Evolutionary conservation across 2,797 vertebrate genomes (phyloP).

Genomic region (Ctenochaetus hawaiiensis): DNA sequence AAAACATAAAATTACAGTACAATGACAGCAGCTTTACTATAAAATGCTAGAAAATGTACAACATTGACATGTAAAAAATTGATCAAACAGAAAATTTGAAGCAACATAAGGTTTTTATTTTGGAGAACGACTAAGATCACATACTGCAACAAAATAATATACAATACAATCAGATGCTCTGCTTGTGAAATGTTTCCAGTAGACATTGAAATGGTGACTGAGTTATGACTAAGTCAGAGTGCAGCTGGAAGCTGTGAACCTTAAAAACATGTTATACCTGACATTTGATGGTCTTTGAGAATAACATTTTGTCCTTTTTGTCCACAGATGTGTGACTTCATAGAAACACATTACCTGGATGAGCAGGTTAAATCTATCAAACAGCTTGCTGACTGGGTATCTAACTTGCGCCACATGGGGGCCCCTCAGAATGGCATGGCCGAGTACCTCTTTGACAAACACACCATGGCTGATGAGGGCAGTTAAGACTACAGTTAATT

Average conservation of each 20-base stretch:
- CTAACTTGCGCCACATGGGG: conserved; percentile 95
- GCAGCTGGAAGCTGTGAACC: neutral
- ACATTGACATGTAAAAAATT: no score
- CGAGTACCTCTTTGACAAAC: conserved; percentile 97
- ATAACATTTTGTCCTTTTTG: neutral
- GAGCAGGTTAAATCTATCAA: conserved; percentile 98
- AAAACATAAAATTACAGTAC: no score
- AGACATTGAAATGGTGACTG: neutral
- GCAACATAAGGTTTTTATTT: neutral
- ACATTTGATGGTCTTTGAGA: neutral
- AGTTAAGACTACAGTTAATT: conserved; percentile 79
- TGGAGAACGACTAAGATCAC: neutral
- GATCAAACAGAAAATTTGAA: neutral
- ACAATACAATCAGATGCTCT: neutral
- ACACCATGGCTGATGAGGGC: conserved; percentile 89
- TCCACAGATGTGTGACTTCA: conserved; percentile 92
- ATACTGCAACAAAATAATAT: neutral
- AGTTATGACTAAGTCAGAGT: neutral
- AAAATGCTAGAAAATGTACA: no score
- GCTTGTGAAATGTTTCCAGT: neutral
- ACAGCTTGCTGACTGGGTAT: conserved; percentile 91
- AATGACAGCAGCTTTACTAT: no score
- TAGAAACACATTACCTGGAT: conserved; percentile 96
- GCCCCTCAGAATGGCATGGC: conserved; percentile 93
- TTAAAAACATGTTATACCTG: neutral